Conservation (phyloP, 2,888 invertebrate genomes). For the Eledone cirrhosa region DNA sequence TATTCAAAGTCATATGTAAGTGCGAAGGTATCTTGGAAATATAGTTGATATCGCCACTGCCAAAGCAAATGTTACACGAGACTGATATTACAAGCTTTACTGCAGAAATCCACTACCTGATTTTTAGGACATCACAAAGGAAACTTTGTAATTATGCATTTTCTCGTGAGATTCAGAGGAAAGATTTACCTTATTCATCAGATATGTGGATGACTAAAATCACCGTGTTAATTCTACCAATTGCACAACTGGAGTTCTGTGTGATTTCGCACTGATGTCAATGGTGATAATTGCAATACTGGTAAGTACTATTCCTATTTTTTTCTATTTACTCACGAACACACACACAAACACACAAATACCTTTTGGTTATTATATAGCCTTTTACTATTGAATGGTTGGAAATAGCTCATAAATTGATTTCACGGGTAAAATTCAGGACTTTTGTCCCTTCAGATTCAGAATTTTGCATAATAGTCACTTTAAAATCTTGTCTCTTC, state of each 20-base stretch:
- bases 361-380: too few species aligned
- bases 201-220: background rate
- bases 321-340: background rate
- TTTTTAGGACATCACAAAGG: constrained; percentile 16
- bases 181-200: constrained; percentile 19
- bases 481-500: too few species aligned
- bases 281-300: background rate
- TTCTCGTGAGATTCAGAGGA: constrained; percentile 21
- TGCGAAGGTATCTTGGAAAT: constrained; percentile 17
- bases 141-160: constrained; percentile 23
- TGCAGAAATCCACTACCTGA: background rate
- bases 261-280: constrained; percentile 10
- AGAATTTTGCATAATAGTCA: too few species aligned
- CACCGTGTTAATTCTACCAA: background rate
- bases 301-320: constrained; percentile 7
- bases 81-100: background rate
- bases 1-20: constrained; percentile 5
- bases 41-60: constrained; percentile 12
- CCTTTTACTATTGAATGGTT: too few species aligned
- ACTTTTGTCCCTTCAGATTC: too few species aligned
- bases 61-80: constrained; percentile 15
- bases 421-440: too few species aligned
- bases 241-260: constrained; percentile 15
- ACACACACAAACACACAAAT: too few species aligned
- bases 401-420: too few species aligned